Evolutionary conservation across 2,888 invertebrate genomes (phyloP).

Genomic region (Mythimna vitellina): DNA sequence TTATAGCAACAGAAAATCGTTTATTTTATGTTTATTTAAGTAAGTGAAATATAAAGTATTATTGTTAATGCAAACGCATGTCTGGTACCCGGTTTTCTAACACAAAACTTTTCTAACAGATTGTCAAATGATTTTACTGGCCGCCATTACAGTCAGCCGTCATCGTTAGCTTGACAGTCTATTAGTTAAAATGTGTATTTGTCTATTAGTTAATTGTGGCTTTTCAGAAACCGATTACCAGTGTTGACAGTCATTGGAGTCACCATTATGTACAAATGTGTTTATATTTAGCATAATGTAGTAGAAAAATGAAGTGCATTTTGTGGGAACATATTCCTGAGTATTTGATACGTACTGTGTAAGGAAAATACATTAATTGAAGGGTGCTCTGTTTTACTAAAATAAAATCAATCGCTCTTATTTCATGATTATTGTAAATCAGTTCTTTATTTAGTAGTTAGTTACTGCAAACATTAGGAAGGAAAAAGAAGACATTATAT

Average conservation of each 20-base stretch:
- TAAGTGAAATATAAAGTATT: constrained; percentile 52
- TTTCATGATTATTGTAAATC: constrained; percentile 16
- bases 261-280: constrained; percentile 62
- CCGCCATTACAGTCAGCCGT: neutral
- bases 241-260: constrained; percentile 39
- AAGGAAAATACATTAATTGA: constrained; percentile 18
- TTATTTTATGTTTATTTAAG: constrained; percentile 13
- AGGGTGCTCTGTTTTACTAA: constrained; percentile 32
- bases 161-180: neutral
- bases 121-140: constrained; percentile 1
- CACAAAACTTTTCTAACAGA: neutral
- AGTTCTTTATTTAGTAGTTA: constrained; percentile 21
- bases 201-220: neutral
- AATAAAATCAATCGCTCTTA: constrained; percentile 34
- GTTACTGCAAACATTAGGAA: constrained; percentile 2
- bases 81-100: constrained; percentile 15
- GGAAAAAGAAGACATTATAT: no score
- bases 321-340: constrained; percentile 24
- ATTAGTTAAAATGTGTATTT: neutral
- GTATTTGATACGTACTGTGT: constrained; percentile 41
- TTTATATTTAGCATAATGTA: constrained; percentile 43
- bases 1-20: constrained; percentile 16
- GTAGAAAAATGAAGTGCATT: constrained; percentile 18
- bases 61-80: constrained; percentile 25
- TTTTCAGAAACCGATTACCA: constrained; percentile 15